Conservation (phyloP, 2,797 vertebrate genomes). For the Chaenodraco wilsoni region DNA sequence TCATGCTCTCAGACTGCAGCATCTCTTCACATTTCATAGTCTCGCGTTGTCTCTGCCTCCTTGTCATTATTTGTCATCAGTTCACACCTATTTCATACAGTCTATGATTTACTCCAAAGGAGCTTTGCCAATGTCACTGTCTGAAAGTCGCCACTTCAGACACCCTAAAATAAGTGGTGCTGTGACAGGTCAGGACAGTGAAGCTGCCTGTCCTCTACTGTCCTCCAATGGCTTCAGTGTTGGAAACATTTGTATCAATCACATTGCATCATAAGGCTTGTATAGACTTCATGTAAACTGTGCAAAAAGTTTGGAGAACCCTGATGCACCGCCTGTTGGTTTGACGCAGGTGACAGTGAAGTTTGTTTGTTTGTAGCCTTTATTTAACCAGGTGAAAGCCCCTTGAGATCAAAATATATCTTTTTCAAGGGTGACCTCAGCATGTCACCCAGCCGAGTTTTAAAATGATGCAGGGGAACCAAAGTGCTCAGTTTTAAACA, state of each 20-base stretch:
- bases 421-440: too few relatives aligned
- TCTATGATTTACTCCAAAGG: constrained; percentile 39
- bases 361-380: too few relatives aligned
- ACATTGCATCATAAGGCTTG: background rate
- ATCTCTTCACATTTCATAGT: constrained; percentile 46
- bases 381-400: too few relatives aligned
- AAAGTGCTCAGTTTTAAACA: too few relatives aligned
- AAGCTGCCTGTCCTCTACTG: background rate
- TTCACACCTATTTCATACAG: constrained; percentile 33
- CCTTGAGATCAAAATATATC: too few relatives aligned
- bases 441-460: too few relatives aligned
- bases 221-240: background rate
- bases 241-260: background rate
- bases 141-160: constrained; percentile 4
- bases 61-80: constrained; percentile 57
- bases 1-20: constrained; percentile 58
- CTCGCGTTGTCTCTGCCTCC: constrained; percentile 55
- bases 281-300: constrained; percentile 3
- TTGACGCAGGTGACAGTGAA: constrained; percentile 8
- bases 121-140: background rate
- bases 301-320: constrained; percentile 28
- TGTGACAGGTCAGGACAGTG: background rate
- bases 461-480: too few relatives aligned
- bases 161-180: constrained; percentile 20
- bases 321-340: constrained; percentile 7